Evolutionary conservation across 2,888 invertebrate genomes (phyloP).

Genomic region (Ophraella communa): DNA sequence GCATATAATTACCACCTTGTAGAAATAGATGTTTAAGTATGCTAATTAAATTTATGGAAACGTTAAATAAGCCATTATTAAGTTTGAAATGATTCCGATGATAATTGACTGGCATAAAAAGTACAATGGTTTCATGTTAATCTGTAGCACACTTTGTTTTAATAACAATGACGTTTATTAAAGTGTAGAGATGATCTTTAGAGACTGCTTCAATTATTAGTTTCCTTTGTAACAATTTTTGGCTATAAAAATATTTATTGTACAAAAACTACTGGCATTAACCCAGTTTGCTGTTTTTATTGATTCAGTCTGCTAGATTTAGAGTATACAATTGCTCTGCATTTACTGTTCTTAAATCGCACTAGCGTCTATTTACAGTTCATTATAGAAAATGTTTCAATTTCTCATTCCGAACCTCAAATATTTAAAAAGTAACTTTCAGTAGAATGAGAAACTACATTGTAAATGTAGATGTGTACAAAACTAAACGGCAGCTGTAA

Average conservation of each 20-base stretch:
- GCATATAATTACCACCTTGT: too few relatives aligned
- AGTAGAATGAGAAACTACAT: background rate
- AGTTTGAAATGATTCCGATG: background rate
- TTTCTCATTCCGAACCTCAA: conserved; percentile 6
- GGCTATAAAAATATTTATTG: background rate
- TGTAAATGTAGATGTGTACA: conserved; percentile 2
- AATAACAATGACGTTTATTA: background rate
- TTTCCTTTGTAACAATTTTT: background rate
- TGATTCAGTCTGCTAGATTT: background rate
- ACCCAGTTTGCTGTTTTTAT: background rate
- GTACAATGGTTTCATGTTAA: background rate
- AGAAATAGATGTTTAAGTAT: too few relatives aligned
- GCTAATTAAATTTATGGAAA: too few relatives aligned
- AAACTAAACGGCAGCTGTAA: conserved; percentile 9
- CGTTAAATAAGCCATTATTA: background rate
- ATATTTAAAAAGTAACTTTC: conserved; percentile 3
- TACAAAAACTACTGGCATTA: background rate
- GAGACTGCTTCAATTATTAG: too few relatives aligned
- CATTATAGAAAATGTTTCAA: background rate
- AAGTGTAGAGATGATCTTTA: too few relatives aligned
- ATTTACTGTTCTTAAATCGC: background rate
- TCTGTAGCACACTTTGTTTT: background rate
- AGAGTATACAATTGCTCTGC: background rate
- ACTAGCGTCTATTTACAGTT: background rate
- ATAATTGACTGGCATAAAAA: background rate